Conservation (phyloP, 2,113 vertebrate species). For the Carassius auratus region DNA sequence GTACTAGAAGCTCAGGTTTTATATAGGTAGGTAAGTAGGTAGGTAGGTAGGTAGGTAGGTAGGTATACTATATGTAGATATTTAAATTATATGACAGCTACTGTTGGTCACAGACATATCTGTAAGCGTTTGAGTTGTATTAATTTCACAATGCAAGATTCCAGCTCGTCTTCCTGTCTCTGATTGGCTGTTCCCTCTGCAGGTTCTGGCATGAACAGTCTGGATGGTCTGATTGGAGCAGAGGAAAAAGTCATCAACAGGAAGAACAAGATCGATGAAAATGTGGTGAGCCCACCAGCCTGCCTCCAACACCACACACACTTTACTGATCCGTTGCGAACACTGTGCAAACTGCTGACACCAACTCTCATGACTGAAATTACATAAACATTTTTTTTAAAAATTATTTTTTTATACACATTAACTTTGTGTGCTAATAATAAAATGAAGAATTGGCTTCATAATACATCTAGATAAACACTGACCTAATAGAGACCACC, state of each 20-base stretch:
- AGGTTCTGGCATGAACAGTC: slow-evolving; percentile 89
- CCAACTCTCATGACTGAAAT: not conserved
- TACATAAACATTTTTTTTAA: not conserved
- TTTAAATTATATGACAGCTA: not conserved
- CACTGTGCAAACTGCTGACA: not conserved
- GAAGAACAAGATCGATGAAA: slow-evolving; percentile 87
- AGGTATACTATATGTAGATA: too few relatives aligned
- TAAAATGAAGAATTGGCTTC: not conserved
- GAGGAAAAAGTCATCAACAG: slow-evolving; percentile 94
- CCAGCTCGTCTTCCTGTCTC: not conserved
- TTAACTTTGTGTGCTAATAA: not conserved
- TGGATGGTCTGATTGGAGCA: slow-evolving; percentile 88
- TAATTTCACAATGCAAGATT: too few relatives aligned
- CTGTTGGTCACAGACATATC: not conserved
- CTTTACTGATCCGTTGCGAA: not conserved
- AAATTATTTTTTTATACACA: not conserved
- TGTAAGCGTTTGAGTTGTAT: too few relatives aligned
- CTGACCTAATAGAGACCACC: not conserved
- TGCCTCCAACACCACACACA: not conserved
- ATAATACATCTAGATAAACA: not conserved
- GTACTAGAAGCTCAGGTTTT: not conserved
- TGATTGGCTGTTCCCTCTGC: slow-evolving; percentile 59
- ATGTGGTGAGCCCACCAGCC: slow-evolving; percentile 81
- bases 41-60: too few relatives aligned
- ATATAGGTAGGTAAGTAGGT: too few relatives aligned